Percentiles rank a stretch among this genome's conserved stretches.
Conservation (phyloP, 2,797 vertebrate genomes). For the Carapus acus region DNA sequence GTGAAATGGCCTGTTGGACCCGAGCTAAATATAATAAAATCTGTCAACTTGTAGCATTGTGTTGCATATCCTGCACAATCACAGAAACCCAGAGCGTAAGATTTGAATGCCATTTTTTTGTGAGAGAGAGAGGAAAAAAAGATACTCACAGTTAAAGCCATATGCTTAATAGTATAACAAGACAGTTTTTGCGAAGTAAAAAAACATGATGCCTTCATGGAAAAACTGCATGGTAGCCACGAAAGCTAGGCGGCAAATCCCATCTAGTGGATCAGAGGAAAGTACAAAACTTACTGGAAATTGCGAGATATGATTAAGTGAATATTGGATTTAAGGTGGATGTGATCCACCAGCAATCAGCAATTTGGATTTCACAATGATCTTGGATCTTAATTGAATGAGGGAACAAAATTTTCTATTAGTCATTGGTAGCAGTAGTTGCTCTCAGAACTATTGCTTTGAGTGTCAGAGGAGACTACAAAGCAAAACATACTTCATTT, state of each 20-base stretch:
- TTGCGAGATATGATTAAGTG: background rate
- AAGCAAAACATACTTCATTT: too few relatives aligned
- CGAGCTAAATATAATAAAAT: background rate
- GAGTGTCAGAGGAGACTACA: too few relatives aligned
- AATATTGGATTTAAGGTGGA: conserved; percentile 22
- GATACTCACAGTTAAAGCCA: conserved; percentile 16
- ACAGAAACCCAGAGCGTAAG: background rate
- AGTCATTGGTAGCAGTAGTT: too few relatives aligned
- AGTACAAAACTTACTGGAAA: conserved; percentile 9
- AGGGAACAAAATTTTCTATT: too few relatives aligned
- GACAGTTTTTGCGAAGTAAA: conserved; percentile 28
- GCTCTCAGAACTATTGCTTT: too few relatives aligned
- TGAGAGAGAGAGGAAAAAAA: too few relatives aligned
- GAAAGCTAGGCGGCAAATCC: conserved; percentile 7
- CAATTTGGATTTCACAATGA: conserved; percentile 1
- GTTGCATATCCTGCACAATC: background rate
- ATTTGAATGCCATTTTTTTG: conserved; percentile 5
- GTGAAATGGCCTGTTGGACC: background rate
- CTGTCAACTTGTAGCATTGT: background rate
- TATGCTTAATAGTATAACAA: conserved; percentile 15
- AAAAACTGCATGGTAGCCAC: conserved; percentile 33
- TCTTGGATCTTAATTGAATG: too few relatives aligned
- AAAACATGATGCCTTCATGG: conserved; percentile 27
- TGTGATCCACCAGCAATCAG: conserved; percentile 1
- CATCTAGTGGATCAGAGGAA: conserved; percentile 10